phyloP scores from a whole-genome alignment of 2,888 invertebrate genomes.

The Ophion ellenae region DNA sequence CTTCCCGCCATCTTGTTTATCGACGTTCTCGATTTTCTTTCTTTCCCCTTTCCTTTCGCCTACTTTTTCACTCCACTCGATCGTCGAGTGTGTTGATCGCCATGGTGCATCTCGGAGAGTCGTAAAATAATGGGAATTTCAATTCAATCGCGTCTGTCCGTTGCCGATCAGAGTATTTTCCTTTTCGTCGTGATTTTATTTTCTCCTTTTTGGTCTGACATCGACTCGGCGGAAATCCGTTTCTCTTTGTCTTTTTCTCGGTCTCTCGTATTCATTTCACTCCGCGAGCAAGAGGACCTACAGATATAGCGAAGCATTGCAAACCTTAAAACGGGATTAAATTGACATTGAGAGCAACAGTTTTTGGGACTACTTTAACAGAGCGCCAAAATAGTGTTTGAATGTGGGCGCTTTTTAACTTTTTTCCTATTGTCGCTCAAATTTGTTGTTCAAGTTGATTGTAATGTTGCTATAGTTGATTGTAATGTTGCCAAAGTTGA shows the following conservation, averaged over 20 bases:
- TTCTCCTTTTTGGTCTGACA: neutral
- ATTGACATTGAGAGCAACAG: too few species aligned
- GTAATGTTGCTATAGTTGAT: too few species aligned
- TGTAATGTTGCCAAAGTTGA: too few species aligned
- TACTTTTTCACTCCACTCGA: constrained; percentile 42
- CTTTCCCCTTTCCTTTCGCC: constrained; percentile 11
- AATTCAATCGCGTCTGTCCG: constrained; percentile 44
- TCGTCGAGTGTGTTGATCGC: constrained; percentile 46
- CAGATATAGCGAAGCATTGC: neutral
- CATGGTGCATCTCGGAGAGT: constrained; percentile 22
- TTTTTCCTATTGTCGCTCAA: too few species aligned
- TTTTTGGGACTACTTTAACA: too few species aligned
- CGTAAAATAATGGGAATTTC: constrained; percentile 54
- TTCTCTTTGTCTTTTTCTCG: neutral
- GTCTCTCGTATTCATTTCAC: neutral
- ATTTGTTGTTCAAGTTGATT: too few species aligned
- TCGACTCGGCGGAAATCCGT: neutral
- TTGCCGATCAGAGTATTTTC: constrained; percentile 18
- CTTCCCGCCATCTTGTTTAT: constrained; percentile 36
- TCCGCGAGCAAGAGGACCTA: neutral
- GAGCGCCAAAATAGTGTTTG: too few species aligned
- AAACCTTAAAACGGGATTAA: too few species aligned
- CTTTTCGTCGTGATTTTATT: neutral
- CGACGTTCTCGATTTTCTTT: constrained; percentile 9
- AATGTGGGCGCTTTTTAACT: too few species aligned